Evolutionary conservation across 23 tunicate species (phyloP).

Genomic region (Phallusia fumigata): DNA sequence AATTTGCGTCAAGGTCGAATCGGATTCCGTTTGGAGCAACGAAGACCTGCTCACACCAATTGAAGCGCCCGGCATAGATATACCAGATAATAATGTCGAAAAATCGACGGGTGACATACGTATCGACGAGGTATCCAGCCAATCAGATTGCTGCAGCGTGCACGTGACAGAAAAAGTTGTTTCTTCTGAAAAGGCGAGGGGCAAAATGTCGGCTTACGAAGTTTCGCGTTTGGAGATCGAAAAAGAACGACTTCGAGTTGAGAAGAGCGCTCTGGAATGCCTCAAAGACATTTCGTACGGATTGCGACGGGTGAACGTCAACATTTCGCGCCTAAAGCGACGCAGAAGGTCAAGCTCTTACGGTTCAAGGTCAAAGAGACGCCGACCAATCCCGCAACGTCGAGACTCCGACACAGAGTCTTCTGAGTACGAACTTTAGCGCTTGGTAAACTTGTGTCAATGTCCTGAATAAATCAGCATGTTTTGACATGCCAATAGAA

Average conservation of each 20-base stretch:
- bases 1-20: neutral
- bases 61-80: neutral
- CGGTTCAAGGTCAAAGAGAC: neutral
- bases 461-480: too few species aligned
- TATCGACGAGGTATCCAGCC: neutral
- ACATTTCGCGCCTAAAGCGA: neutral
- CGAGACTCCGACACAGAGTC: neutral
- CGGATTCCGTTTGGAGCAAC: neutral
- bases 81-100: neutral
- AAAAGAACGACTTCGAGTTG: neutral
- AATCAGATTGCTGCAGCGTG: neutral
- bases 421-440: neutral
- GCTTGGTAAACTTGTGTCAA: neutral
- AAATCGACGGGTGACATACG: neutral
- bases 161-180: neutral
- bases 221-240: neutral
- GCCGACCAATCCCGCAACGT: neutral
- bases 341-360: neutral
- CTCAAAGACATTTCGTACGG: slow-evolving; percentile 3
- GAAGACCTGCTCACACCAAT: neutral
- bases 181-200: neutral
- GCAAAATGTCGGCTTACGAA: neutral
- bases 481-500: too few species aligned
- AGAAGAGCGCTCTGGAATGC: neutral
- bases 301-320: neutral